These are phyloP conservation scores for Lepidurus couesii DNA, from an alignment of 1,140 invertebrate genomes.

Conservation along the genomic window DNA sequence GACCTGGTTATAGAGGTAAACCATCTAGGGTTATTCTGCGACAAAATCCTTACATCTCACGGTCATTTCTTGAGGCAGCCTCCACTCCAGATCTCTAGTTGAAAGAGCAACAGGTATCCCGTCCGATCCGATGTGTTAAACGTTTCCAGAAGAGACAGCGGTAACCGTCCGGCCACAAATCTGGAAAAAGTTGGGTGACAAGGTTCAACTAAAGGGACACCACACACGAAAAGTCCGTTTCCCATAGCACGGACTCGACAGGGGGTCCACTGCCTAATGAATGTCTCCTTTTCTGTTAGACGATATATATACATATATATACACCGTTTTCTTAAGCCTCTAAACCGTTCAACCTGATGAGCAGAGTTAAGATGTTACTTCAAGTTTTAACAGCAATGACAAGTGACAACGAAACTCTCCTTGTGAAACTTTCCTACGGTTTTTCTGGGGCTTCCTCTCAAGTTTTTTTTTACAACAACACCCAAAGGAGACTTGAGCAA, in stretches of 20 bases:
- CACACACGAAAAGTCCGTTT: not conserved
- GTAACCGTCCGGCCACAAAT: not conserved
- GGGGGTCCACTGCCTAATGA: not conserved
- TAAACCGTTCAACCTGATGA: not conserved
- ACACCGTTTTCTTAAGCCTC: not conserved
- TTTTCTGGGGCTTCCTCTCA: not conserved
- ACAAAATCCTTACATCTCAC: not conserved
- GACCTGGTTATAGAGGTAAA: too few relatives aligned
- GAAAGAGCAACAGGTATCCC: not conserved
- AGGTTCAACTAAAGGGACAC: not conserved
- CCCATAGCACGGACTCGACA: not conserved
- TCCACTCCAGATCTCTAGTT: not conserved
- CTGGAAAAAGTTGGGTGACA: not conserved
- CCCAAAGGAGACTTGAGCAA: not conserved
- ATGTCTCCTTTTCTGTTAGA: not conserved
- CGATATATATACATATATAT: not conserved
- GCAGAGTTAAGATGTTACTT: not conserved
- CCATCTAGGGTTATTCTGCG: not conserved
- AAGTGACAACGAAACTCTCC: conserved; percentile 7
- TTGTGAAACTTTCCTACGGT: not conserved
- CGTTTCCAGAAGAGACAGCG: not conserved
- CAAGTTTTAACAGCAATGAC: not conserved
- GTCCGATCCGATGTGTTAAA: not conserved
- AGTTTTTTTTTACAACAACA: not conserved
- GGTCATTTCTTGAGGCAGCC: not conserved